A percentile compares a stretch with the other conserved stretches of the same genome.
Conservation (phyloP, 2,888 invertebrate species). For the Spisula subtruncata region DNA sequence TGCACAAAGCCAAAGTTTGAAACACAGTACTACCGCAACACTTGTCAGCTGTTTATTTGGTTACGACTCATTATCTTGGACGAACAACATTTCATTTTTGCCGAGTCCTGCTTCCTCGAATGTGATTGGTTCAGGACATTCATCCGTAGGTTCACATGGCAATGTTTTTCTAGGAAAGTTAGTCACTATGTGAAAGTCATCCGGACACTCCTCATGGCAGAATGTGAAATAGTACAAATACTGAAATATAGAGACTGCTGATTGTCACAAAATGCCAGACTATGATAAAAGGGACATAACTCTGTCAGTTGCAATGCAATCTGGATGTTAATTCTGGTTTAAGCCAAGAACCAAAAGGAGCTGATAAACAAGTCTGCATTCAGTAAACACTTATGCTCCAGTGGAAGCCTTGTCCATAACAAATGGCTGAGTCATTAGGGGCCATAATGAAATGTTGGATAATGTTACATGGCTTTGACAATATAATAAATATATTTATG, state of each 20-base stretch:
- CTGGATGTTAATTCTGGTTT: not conserved
- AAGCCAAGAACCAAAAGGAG: no score
- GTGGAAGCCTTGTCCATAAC: no score
- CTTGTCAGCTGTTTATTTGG: not conserved
- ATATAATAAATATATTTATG: no score
- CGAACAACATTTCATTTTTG: constrained; percentile 96
- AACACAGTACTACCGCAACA: no score
- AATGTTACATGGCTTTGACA: no score
- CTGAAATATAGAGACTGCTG: constrained; percentile 89
- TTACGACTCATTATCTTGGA: constrained; percentile 95
- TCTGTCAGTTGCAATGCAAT: not conserved
- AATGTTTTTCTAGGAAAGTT: constrained; percentile 97
- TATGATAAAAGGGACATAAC: not conserved
- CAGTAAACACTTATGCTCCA: no score
- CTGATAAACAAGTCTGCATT: no score
- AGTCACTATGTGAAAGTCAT: constrained; percentile 97
- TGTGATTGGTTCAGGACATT: constrained; percentile 89
- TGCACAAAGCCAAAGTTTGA: no score
- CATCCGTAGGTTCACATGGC: constrained; percentile 89
- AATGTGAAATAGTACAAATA: constrained; percentile 98
- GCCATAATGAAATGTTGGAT: no score
- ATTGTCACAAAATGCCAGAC: not conserved
- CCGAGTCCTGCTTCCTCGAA: constrained; percentile 94
- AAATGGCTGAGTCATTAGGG: no score
- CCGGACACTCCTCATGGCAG: constrained; percentile 97